A percentile compares a stretch with the other conserved stretches of the same genome.
Conservation (phyloP, 2,888 invertebrate species). For the Ochlodes sylvanus region DNA sequence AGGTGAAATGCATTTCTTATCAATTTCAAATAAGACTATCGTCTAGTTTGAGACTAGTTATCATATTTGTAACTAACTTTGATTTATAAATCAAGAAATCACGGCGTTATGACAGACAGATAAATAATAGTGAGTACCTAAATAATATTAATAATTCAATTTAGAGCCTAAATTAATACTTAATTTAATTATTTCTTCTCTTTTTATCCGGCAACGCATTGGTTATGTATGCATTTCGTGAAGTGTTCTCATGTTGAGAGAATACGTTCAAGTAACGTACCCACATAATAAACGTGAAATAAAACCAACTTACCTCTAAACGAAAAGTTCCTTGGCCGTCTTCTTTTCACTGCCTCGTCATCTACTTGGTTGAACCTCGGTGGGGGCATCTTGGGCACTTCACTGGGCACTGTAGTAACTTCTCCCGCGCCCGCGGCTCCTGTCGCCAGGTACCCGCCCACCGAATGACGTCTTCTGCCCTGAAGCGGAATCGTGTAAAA, state of each 20-base stretch:
- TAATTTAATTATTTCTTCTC: too few relatives aligned
- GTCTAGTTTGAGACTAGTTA: background rate
- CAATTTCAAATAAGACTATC: background rate
- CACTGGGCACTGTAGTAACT: constrained; percentile 79
- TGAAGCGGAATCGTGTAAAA: constrained; percentile 84
- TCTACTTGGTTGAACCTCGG: constrained; percentile 69
- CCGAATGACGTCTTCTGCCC: constrained; percentile 86
- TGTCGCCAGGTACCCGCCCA: constrained; percentile 86
- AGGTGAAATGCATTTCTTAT: constrained; percentile 2
- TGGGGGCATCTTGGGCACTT: constrained; percentile 83
- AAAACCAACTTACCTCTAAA: constrained; percentile 69
- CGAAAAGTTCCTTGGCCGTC: constrained; percentile 72
- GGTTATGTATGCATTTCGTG: too few relatives aligned
- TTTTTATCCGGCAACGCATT: too few relatives aligned
- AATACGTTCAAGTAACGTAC: too few relatives aligned
- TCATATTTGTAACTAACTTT: background rate
- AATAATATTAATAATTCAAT: too few relatives aligned
- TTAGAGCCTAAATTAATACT: too few relatives aligned
- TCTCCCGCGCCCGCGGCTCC: constrained; percentile 71
- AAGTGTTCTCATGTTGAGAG: too few relatives aligned
- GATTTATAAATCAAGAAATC: background rate
- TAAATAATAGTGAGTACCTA: too few relatives aligned
- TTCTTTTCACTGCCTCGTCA: constrained; percentile 71
- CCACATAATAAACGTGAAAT: background rate
- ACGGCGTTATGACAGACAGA: too few relatives aligned